phyloP scores from a whole-genome alignment of 2,113 vertebrate genomes.

The Gavia stellata region DNA sequence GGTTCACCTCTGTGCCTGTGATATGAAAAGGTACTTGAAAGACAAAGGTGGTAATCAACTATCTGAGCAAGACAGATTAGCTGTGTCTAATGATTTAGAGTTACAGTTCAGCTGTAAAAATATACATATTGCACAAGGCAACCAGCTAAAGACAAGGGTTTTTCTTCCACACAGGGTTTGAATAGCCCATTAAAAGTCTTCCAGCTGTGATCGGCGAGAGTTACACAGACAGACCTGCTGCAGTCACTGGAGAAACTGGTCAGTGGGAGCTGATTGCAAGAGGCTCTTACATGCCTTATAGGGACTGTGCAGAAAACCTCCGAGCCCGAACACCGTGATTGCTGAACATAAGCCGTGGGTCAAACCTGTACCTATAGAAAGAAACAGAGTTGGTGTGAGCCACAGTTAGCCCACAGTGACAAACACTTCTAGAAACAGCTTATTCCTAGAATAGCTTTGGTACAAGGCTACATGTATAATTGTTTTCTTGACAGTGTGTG shows the following conservation, averaged over 20 bases:
- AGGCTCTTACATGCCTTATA: conserved; percentile 14
- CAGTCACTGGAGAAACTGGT: conserved; percentile 52
- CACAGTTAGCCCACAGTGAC: background rate
- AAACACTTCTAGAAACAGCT: background rate
- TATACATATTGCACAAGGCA: conserved; percentile 64
- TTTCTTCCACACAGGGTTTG: conserved; percentile 44
- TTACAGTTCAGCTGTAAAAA: conserved; percentile 66
- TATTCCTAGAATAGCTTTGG: background rate
- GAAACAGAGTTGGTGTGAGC: background rate
- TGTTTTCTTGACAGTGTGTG: background rate
- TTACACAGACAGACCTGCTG: conserved; percentile 57
- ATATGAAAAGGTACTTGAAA: conserved; percentile 51
- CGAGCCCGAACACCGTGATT: conserved; percentile 49
- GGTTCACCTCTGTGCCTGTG: conserved; percentile 14
- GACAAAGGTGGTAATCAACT: conserved; percentile 52
- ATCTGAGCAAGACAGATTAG: conserved; percentile 54
- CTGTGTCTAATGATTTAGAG: conserved; percentile 32
- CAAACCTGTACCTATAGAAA: conserved; percentile 70
- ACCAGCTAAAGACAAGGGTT: conserved; percentile 53
- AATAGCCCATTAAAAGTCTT: conserved; percentile 55
- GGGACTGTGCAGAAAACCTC: conserved; percentile 65
- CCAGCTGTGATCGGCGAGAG: conserved; percentile 31
- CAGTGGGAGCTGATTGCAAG: background rate
- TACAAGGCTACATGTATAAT: background rate
- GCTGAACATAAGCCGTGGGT: conserved; percentile 80